Evolutionary conservation across 1,140 invertebrate species (phyloP), one percentile per base, ranked within the genome.

Genomic region (Drosophila equinoxialis): DNA sequence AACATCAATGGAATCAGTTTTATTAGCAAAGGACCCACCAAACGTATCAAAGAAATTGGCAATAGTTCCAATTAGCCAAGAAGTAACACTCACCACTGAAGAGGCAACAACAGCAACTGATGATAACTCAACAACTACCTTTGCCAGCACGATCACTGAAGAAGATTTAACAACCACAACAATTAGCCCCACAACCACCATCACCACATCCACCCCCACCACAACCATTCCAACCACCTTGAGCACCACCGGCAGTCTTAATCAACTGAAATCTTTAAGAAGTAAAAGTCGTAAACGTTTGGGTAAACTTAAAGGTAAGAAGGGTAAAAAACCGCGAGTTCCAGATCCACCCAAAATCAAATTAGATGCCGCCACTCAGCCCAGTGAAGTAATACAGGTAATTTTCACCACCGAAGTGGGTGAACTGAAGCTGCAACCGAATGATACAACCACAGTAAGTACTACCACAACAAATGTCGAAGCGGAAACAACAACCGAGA

Each of bases 291-390:
- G 58, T 2, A 79, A 68, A 39, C 13, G 37, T 2, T 11, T 13
- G 11, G 20, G 20, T 55, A 39, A 45, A 37, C 2, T 8, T 30
- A 55, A 26, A 37, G 37, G 37, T 39, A 39, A 45, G 10, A 39
- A 45, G 10, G 7, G 30, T 10, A 26, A 57, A 11, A 51, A 17
- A 0, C 61, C 81, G 0, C 51, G 54, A n/a, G 83, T 87, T 2
- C 83, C 82, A 6, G 79, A 87, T 64, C 54, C 54, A 0, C 83
- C 83, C 0, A 64, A 71, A 39, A 83, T 79, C n/a, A 83, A 86
- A 6, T 10, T 79, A 6, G 83, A 86, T 63, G 70, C 65, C 10
- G 60, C 62, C n/a, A 73, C 73, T 42, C 83, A 83, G 33, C 64
- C 83, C 42, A 86, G 83, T 59, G 83, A 79, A 20, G 65, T 78